These are phyloP conservation scores for Stichodactyla mertensii DNA, from an alignment of 64 coral and sea anemone species.

Conservation along the genomic window DNA sequence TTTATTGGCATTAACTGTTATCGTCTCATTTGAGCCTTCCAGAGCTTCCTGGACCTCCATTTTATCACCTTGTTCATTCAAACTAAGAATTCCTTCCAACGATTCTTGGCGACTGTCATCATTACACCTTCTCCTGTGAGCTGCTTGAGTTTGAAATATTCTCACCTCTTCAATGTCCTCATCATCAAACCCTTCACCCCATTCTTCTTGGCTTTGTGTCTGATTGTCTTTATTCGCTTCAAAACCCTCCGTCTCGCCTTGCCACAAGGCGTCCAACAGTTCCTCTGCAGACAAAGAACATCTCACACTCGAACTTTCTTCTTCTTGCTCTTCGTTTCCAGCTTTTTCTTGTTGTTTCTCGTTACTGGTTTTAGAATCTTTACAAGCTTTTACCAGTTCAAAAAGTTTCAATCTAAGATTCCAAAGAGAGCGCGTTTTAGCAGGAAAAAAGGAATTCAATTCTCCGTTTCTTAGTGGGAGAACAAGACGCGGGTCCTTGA, in stretches of 20 bases:
- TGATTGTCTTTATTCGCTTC: background rate
- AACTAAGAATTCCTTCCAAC: background rate
- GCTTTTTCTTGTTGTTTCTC: background rate
- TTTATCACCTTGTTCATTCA: background rate
- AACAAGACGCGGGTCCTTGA: background rate
- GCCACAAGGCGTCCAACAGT: slow-evolving; percentile 39
- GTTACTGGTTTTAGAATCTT: background rate
- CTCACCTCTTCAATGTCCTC: slow-evolving; percentile 82
- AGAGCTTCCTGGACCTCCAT: background rate
- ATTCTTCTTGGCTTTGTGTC: slow-evolving; percentile 9
- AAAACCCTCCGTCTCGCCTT: background rate
- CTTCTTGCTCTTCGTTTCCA: background rate
- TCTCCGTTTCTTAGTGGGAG: no score
- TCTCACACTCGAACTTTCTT: background rate
- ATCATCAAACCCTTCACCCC: slow-evolving; percentile 52
- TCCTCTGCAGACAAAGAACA: slow-evolving; percentile 1
- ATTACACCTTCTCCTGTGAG: slow-evolving; percentile 1
- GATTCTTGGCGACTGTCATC: background rate
- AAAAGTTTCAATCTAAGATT: slow-evolving; percentile 18
- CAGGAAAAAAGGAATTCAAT: no score
- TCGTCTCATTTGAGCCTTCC: background rate
- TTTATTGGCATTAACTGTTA: background rate
- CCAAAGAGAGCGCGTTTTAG: background rate
- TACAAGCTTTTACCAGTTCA: slow-evolving; percentile 8
- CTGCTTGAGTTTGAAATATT: slow-evolving; percentile 82